phyloP scores from a whole-genome alignment of 2,113 vertebrate genomes.

The Caretta caretta region DNA sequence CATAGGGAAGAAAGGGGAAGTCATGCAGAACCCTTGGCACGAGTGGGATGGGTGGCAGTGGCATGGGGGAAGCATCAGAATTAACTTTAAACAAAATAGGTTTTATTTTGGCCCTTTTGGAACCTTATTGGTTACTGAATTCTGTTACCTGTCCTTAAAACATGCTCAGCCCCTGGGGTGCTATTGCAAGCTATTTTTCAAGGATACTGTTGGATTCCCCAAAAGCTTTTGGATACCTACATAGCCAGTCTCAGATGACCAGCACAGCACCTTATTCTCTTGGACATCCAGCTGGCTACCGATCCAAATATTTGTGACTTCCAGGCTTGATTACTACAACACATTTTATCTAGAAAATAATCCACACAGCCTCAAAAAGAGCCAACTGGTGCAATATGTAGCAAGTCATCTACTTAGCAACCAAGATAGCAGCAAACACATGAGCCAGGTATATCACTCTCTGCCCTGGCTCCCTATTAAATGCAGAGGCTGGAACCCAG shows the following conservation, averaged over 20 bases:
- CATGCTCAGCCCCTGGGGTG: neutral
- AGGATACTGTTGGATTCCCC: neutral
- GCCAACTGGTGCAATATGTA: neutral
- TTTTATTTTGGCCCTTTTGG: neutral
- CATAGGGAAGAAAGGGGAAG: neutral
- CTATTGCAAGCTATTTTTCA: neutral
- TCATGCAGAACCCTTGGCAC: neutral
- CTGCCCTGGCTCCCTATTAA: neutral
- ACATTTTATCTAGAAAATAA: neutral
- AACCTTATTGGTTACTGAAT: neutral
- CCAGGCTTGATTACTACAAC: neutral
- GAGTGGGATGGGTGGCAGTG: neutral
- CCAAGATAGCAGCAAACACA: neutral
- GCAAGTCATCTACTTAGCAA: neutral
- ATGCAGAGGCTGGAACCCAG: neutral
- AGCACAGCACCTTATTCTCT: neutral
- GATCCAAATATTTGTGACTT: neutral
- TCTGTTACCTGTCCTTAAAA: neutral
- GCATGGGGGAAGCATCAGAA: neutral
- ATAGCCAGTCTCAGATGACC: neutral
- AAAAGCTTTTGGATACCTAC: neutral
- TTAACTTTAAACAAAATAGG: neutral
- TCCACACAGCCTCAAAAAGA: neutral
- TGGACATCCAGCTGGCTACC: neutral
- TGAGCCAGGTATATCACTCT: neutral